These are phyloP conservation scores for Potamilus streckersoni DNA, from an alignment of 1,140 invertebrate genomes.

Conservation along the genomic window DNA sequence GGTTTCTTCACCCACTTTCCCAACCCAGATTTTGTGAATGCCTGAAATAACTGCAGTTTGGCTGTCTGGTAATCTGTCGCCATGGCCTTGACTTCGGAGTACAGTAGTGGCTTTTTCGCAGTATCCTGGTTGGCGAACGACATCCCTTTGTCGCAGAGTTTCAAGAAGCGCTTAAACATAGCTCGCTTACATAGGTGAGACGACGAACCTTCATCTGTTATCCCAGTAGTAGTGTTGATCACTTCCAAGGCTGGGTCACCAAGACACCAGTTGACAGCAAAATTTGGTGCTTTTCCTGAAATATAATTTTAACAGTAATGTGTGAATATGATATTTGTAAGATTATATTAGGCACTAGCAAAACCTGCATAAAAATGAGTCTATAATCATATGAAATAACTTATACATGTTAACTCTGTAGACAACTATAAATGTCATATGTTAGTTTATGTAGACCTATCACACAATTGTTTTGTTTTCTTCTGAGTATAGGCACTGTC, in stretches of 20 bases:
- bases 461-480: too few relatives aligned
- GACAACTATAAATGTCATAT: too few relatives aligned
- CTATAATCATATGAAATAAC: too few relatives aligned
- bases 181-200: constrained; percentile 85
- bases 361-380: too few relatives aligned
- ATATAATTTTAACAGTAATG: too few relatives aligned
- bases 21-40: constrained; percentile 83
- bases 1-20: constrained; percentile 92
- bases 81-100: constrained; percentile 70
- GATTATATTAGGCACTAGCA: too few relatives aligned
- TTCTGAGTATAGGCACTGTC: too few relatives aligned
- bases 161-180: constrained; percentile 78
- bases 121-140: constrained; percentile 28
- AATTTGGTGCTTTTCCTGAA: constrained; percentile 81
- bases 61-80: constrained; percentile 77
- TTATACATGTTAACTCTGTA: too few relatives aligned
- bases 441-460: too few relatives aligned
- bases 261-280: constrained; percentile 86
- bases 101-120: constrained; percentile 63
- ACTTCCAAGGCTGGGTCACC: constrained; percentile 69
- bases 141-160: constrained; percentile 68
- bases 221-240: constrained; percentile 78
- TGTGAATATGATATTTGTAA: too few relatives aligned
- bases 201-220: constrained; percentile 76
- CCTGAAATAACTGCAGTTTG: constrained; percentile 80